Evolutionary conservation across 1,140 invertebrate species (phyloP), one percentile per base, ranked within the genome.

Genomic region (Magallana ariakensis): DNA sequence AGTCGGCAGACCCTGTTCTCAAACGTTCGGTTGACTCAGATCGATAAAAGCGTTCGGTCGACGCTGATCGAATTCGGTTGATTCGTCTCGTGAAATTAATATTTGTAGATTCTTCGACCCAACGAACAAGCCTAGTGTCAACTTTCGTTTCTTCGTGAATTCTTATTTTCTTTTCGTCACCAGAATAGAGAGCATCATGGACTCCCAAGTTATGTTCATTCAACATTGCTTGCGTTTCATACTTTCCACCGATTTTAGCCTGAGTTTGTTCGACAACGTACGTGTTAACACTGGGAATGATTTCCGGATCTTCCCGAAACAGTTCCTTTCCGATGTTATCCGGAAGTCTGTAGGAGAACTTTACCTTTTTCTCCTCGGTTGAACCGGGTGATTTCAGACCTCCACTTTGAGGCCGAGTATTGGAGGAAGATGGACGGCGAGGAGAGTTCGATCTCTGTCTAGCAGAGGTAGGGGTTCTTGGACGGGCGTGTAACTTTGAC

Each of bases 261-360:
- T 87, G 84, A 53, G 26, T 56, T 66, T 85, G 70, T 82, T 87
- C 87, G 2, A 87, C 66, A 22, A 85, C 83, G 19, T 87, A 87
- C 15, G 87, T 87, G 19, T 85, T 87, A 1, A 87, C 87, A 66
- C 70, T 87, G 3, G 87, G 82, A n/a, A 87, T 80, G 9, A 83
- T 62, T 85, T 87, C 87, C 0, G 54, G 46, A 54, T 87, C 85
- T 15, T 87, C 86, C n/a, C 56, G 82, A 55, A 84, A 87, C 33
- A 53, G 11, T 46, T 58, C 83, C 13, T 87, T 83, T 13, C 16
- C 83, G 15, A 75, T 80, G 80, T 87, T 84, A 26, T 87, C 86
- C 11, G 62, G 66, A 54, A 87, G 62, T 26, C 87, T 26, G 58
- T 85, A 57, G 1, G 22, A 81, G n/a, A 62, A 85, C 19, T 26